Conservation (phyloP, 2,113 vertebrate species). For the Progne subis region DNA sequence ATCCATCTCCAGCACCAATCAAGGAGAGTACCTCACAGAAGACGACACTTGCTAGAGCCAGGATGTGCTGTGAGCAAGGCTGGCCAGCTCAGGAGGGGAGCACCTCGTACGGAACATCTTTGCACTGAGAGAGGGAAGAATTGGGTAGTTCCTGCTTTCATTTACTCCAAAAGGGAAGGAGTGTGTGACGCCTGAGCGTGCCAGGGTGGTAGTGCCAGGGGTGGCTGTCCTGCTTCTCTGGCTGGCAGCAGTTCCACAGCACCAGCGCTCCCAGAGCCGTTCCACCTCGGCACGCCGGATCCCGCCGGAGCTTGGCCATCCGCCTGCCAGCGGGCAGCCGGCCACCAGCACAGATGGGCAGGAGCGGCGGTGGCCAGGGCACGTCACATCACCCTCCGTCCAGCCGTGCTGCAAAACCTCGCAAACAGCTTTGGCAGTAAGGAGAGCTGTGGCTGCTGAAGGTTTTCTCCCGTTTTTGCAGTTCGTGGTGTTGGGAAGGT, state of each 20-base stretch:
- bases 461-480: not conserved
- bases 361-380: not conserved
- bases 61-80: not conserved
- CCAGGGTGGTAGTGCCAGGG: not conserved
- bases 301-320: not conserved
- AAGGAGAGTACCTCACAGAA: not conserved
- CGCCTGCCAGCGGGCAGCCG: not conserved
- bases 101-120: not conserved
- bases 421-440: fast-evolving
- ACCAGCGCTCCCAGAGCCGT: fast-evolving
- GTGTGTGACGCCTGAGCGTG: not conserved
- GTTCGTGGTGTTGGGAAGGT: not conserved
- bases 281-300: fast-evolving
- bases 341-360: slow-evolving; percentile 25
- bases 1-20: not conserved
- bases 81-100: not conserved
- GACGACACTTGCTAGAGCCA: not conserved
- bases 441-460: not conserved
- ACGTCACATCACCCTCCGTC: not conserved
- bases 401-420: not conserved
- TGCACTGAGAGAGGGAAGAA: not conserved
- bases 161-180: not conserved
- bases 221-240: not conserved
- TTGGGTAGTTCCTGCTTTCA: not conserved
- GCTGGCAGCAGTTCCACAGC: fast-evolving